Evolutionary conservation across 1,140 invertebrate genomes (phyloP).

Genomic region (Ganaspis sp.): DNA sequence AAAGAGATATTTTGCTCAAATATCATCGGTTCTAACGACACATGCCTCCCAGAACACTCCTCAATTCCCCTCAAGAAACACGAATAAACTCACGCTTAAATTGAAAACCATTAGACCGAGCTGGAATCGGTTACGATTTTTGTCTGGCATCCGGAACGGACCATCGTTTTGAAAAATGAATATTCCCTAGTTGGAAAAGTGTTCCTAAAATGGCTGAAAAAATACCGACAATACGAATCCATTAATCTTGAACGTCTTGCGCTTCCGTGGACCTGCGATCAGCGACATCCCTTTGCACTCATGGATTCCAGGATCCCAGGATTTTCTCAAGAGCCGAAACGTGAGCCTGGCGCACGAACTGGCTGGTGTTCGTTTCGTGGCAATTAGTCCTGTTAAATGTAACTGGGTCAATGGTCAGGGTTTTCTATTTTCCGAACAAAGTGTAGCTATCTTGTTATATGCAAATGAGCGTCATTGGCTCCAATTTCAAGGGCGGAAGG

Average conservation of each 20-base stretch:
- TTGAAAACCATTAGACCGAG: conserved; percentile 61
- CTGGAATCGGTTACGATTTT: conserved; percentile 55
- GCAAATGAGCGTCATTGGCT: not conserved
- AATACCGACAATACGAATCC: conserved; percentile 68
- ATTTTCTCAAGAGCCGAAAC: conserved; percentile 45
- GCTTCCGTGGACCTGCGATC: conserved; percentile 50
- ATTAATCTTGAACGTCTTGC: conserved; percentile 65
- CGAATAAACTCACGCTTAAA: conserved; percentile 58
- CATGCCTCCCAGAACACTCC: conserved; percentile 46
- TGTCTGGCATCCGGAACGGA: conserved; percentile 55
- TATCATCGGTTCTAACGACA: conserved; percentile 36
- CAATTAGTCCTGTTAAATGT: conserved; percentile 49
- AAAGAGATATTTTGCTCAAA: conserved; percentile 28
- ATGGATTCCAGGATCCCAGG: conserved; percentile 49
- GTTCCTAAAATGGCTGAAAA: conserved; percentile 67
- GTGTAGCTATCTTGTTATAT: not conserved
- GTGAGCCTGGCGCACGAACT: conserved; percentile 27
- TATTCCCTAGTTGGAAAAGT: conserved; percentile 63
- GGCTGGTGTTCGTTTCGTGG: conserved; percentile 35
- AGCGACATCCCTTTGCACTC: conserved; percentile 64
- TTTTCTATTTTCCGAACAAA: conserved; percentile 34
- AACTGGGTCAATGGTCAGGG: conserved; percentile 54
- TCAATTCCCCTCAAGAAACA: conserved; percentile 46
- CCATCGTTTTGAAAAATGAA: conserved; percentile 67
- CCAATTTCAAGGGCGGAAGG: conserved; percentile 41